Evolutionary conservation across 2,888 invertebrate species (phyloP).

Genomic region (Syritta pipiens): DNA sequence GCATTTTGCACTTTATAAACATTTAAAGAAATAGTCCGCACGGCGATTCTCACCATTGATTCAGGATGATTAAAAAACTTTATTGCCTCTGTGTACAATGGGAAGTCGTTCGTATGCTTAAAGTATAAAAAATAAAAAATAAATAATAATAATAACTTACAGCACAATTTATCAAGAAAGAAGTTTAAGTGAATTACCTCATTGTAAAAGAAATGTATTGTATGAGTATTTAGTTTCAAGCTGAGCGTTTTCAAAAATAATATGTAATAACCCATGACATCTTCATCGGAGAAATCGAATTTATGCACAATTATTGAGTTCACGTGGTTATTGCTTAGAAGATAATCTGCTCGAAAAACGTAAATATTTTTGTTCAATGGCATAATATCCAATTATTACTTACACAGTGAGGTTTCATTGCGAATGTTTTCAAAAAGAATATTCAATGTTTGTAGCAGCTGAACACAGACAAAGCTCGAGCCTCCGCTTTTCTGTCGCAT

Average conservation of each 20-base stretch:
- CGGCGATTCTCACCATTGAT: conserved; percentile 99
- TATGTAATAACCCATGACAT: conserved; percentile 99
- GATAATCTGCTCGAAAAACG: too few relatives aligned
- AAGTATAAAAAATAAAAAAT: conserved; percentile 9
- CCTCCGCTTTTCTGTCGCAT: conserved; percentile 98
- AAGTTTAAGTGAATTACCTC: conserved; percentile 81
- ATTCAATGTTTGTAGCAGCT: conserved; percentile 97
- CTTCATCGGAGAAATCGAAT: conserved; percentile 99
- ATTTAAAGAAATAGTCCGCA: conserved; percentile 97
- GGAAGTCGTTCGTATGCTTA: conserved; percentile 98
- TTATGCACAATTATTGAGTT: conserved; percentile 99
- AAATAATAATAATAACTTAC: too few relatives aligned
- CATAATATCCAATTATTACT: conserved; percentile 80
- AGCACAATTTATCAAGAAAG: too few relatives aligned
- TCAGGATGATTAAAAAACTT: conserved; percentile 99
- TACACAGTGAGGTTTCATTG: conserved; percentile 99
- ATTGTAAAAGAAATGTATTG: conserved; percentile 99
- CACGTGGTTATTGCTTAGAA: conserved; percentile 99
- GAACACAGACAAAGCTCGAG: conserved; percentile 97
- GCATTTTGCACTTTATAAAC: conserved; percentile 96
- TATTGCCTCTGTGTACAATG: conserved; percentile 98
- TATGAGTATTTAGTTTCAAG: conserved; percentile 97
- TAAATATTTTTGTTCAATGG: too few relatives aligned
- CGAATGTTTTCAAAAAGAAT: conserved; percentile 99
- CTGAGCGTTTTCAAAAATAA: conserved; percentile 99